Evolutionary conservation across 2,797 vertebrate genomes (phyloP).

Genomic region (Sebastes matsubarae): DNA sequence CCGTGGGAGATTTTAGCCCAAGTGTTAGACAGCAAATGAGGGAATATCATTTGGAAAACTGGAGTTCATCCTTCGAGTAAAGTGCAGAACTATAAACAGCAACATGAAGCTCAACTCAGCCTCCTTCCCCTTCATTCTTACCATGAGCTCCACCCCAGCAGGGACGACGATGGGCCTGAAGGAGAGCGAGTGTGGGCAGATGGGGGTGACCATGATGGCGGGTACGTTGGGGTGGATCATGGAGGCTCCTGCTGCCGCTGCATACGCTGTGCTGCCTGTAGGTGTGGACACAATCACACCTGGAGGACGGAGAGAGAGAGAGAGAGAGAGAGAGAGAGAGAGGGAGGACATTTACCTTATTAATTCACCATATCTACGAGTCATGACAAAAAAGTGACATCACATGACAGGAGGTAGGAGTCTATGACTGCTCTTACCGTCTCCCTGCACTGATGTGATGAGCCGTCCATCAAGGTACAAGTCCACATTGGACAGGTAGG

Average conservation of each 20-base stretch:
- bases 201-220: conserved; percentile 88
- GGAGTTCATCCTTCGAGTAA: background rate
- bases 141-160: conserved; percentile 87
- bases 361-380: background rate
- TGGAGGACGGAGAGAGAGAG: conserved; percentile 33
- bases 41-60: background rate
- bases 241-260: conserved; percentile 86
- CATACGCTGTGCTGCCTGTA: conserved; percentile 86
- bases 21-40: background rate
- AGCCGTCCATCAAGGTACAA: conserved; percentile 86
- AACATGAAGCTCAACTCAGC: background rate
- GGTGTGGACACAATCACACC: conserved; percentile 88
- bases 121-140: conserved; percentile 8
- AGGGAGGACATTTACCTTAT: background rate
- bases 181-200: conserved; percentile 88
- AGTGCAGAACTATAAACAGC: background rate
- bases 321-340: background rate
- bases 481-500: conserved; percentile 87
- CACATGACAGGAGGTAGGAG: background rate
- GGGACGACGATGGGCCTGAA: conserved; percentile 89
- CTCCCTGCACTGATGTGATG: conserved; percentile 88
- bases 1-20: background rate
- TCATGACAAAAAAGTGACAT: background rate
- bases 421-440: conserved; percentile 69
- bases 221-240: conserved; percentile 90